Conservation (phyloP, 2,113 vertebrate species). For the Synchiropus splendidus region DNA sequence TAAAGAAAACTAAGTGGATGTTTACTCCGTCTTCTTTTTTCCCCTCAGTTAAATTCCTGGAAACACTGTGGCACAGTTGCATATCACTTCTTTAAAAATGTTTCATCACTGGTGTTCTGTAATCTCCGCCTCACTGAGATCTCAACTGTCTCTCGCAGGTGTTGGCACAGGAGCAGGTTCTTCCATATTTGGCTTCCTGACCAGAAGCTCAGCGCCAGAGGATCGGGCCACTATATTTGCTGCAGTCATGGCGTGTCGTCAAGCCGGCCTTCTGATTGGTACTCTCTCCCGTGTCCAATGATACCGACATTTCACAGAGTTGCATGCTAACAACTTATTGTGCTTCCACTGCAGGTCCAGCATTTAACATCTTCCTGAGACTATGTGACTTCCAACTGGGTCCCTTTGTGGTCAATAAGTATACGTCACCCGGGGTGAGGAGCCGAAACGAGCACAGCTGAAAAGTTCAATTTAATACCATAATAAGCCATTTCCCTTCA, state of each 20-base stretch:
- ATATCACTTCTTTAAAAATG: neutral
- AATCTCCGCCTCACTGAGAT: neutral
- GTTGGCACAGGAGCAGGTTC: constrained; percentile 72
- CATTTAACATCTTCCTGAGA: constrained; percentile 75
- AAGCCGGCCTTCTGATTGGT: constrained; percentile 76
- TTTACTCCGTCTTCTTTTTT: no score
- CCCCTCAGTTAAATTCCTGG: no score
- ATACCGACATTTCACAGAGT: no score
- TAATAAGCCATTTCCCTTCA: no score
- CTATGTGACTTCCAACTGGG: constrained; percentile 71
- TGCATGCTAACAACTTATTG: neutral
- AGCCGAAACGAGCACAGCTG: neutral
- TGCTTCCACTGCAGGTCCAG: constrained; percentile 61
- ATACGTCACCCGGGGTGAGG: constrained; percentile 74
- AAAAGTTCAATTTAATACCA: no score
- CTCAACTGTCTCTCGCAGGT: constrained; percentile 42
- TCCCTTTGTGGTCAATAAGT: constrained; percentile 73
- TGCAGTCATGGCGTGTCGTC: constrained; percentile 73
- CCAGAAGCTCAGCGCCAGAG: constrained; percentile 57
- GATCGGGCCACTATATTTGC: constrained; percentile 74
- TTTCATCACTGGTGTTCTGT: neutral
- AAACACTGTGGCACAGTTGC: no score
- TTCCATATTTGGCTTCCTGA: constrained; percentile 72
- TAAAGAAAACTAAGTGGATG: no score
- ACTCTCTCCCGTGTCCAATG: constrained; percentile 11